Percentiles rank a stretch among this genome's conserved stretches.
These are phyloP conservation scores for Pitta sordida DNA, from an alignment of 2,113 vertebrate species.

Conservation along the genomic window DNA sequence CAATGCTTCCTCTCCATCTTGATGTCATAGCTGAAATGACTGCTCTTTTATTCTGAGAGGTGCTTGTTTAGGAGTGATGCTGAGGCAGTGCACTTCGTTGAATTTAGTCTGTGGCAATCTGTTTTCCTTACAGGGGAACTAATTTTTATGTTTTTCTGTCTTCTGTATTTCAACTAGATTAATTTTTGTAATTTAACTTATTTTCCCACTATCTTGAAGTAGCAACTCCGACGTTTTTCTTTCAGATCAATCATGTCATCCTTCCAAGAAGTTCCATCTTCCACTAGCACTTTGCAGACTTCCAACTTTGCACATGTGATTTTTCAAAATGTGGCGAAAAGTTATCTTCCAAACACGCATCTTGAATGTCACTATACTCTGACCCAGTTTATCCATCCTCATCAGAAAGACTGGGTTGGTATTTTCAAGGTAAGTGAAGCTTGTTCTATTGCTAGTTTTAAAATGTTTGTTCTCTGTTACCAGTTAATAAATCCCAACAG, in stretches of 20 bases:
- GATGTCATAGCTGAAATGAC: not conserved
- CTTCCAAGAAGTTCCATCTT: conserved; percentile 81
- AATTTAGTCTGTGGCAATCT: not conserved
- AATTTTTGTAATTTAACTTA: not conserved
- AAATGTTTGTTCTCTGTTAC: not conserved
- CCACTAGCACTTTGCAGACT: conserved; percentile 82
- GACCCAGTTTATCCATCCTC: conserved; percentile 91
- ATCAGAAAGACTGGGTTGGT: conserved; percentile 97
- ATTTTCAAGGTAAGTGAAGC: conserved; percentile 90
- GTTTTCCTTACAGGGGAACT: not conserved
- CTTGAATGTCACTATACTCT: conserved; percentile 95
- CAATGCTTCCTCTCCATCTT: not conserved
- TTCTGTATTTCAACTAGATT: not conserved
- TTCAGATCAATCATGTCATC: conserved; percentile 83
- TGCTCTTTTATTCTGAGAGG: not conserved
- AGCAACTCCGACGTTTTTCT: conserved; percentile 22
- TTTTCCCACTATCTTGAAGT: not conserved
- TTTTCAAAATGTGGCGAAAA: conserved; percentile 98
- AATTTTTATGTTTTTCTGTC: not conserved
- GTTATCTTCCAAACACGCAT: conserved; percentile 91
- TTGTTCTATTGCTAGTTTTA: not conserved
- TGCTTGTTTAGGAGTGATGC: not conserved
- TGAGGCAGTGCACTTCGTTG: not conserved
- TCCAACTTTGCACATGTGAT: conserved; percentile 99
- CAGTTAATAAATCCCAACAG: not conserved